A percentile compares a stretch with the other conserved stretches of the same genome.
Conservation (phyloP, 2,888 invertebrate species). For the Pandemis heparana region DNA sequence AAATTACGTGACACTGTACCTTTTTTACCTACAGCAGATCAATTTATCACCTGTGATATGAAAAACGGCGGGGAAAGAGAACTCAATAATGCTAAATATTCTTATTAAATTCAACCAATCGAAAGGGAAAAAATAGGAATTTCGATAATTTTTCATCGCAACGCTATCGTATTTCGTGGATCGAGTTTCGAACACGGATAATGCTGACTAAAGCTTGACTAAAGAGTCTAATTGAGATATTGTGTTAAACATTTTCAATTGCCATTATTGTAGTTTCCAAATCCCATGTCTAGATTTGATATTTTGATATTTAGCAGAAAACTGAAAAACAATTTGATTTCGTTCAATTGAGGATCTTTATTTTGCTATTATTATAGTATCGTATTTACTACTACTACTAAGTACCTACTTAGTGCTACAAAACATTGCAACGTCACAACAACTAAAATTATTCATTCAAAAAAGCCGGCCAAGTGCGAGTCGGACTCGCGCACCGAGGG, state of each 20-base stretch:
- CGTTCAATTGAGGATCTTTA: too few species aligned
- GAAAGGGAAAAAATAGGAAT: slow-evolving; percentile 33
- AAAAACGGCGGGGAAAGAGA: slow-evolving; percentile 19
- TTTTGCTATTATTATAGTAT: too few species aligned
- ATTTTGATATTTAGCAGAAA: too few species aligned
- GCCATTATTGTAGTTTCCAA: neutral
- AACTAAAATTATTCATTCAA: too few species aligned
- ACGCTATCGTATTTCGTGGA: neutral
- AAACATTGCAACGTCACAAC: too few species aligned
- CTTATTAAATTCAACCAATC: slow-evolving; percentile 28
- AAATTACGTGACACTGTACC: slow-evolving; percentile 19
- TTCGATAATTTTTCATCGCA: slow-evolving; percentile 28
- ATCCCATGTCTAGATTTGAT: neutral
- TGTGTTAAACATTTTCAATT: neutral
- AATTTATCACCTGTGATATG: slow-evolving; percentile 30
- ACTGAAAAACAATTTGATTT: too few species aligned
- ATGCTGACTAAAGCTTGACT: neutral
- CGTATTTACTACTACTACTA: too few species aligned
- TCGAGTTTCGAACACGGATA: neutral
- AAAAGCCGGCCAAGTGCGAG: too few species aligned
- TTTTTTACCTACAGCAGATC: slow-evolving; percentile 17
- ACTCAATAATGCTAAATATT: slow-evolving; percentile 32
- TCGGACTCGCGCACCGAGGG: too few species aligned
- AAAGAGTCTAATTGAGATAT: neutral
- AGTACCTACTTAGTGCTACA: too few species aligned